These are phyloP conservation scores for Irena cyanogastra DNA, from an alignment of 2,113 vertebrate species.

Conservation along the genomic window DNA sequence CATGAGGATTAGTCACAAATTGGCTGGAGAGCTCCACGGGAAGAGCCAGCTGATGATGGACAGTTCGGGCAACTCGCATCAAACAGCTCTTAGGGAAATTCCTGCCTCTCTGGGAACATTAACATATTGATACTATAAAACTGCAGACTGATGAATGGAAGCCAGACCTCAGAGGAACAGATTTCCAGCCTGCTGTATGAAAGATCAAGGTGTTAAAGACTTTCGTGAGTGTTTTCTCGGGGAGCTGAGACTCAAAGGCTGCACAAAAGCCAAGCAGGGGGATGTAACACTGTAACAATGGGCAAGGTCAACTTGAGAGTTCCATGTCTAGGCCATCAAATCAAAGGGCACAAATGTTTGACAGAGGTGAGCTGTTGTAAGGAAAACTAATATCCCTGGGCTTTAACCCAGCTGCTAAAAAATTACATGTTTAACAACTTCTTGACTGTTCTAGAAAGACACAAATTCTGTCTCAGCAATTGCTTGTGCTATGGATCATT, in stretches of 20 bases:
- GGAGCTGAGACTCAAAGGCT: background rate
- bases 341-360: background rate
- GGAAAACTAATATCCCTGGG: background rate
- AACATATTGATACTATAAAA: background rate
- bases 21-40: background rate
- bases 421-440: background rate
- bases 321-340: background rate
- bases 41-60: background rate
- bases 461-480: background rate
- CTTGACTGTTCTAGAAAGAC: background rate
- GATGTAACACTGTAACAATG: background rate
- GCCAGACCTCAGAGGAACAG: background rate
- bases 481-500: background rate
- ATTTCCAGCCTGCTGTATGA: background rate
- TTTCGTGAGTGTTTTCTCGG: background rate
- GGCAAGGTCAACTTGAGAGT: background rate
- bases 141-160: background rate
- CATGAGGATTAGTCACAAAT: background rate
- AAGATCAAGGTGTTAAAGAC: background rate
- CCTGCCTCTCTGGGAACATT: background rate
- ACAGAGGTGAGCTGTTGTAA: background rate
- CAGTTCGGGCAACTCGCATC: background rate
- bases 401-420: background rate
- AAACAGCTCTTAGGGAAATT: background rate
- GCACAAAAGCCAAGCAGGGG: background rate